Percentiles rank a stretch among this genome's conserved stretches.
Conservation (phyloP, 2,888 invertebrate genomes). For the Clivina fossor region DNA sequence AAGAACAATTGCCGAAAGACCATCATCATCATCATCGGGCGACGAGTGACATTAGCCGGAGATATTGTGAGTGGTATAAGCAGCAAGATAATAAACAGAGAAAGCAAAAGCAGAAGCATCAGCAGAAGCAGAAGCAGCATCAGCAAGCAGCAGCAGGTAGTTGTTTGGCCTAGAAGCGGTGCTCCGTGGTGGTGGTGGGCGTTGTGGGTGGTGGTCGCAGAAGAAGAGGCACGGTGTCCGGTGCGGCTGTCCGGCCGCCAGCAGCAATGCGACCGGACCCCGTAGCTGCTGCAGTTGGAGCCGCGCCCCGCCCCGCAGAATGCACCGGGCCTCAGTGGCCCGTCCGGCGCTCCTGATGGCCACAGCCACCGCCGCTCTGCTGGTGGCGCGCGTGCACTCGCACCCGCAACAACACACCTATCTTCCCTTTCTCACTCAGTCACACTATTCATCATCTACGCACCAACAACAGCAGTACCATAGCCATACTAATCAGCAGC, state of each 20-base stretch:
- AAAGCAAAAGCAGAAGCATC: conserved; percentile 11
- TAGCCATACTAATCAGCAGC: no score
- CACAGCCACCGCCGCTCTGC: conserved; percentile 43
- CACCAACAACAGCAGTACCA: no score
- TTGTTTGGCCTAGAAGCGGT: conserved; percentile 12
- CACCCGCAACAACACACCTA: conserved; percentile 57
- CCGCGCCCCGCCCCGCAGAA: conserved; percentile 58
- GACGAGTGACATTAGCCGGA: no score
- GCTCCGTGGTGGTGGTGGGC: conserved; percentile 34
- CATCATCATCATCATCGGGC: no score
- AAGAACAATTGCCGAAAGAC: no score
- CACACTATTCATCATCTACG: no score
- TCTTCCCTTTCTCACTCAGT: no score
- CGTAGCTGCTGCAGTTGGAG: conserved; percentile 58
- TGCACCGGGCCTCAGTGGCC: conserved; percentile 52
- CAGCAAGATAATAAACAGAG: conserved; percentile 12
- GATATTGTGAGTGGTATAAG: no score
- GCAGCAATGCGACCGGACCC: conserved; percentile 65
- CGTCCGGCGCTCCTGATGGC: conserved; percentile 49
- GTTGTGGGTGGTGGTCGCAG: conserved; percentile 39
- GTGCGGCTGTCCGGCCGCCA: conserved; percentile 65
- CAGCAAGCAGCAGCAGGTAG: no score
- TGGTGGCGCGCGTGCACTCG: conserved; percentile 50
- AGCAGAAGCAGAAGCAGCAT: neutral
- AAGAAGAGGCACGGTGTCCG: conserved; percentile 47